Evolutionary conservation across 2,113 vertebrate genomes (phyloP), one percentile per base, ranked within the genome.

Genomic region (Tenebrosternarchus preto): DNA sequence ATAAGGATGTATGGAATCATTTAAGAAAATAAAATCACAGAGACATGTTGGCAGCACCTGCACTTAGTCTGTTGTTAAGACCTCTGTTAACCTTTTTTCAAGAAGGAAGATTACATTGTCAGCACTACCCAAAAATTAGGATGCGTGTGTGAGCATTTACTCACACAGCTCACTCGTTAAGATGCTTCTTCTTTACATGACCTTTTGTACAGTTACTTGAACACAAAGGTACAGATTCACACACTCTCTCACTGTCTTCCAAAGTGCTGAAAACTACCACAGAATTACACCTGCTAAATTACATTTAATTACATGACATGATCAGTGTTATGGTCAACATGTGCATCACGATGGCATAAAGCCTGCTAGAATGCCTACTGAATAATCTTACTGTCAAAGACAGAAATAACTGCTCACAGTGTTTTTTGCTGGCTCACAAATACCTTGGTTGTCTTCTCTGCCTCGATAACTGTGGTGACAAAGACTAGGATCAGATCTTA

Each of bases 1-100:
- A 39, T 15, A n/a, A n/a, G 31, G 64, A 39, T 68, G 64, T 39
- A 68, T 68, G 64, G 64, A 68, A 68, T 20, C 31, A 36, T 20
- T 68, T 68, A 68, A 36, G 20, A 39, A 68, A 33, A 68, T 68
- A 68, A 68, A 31, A 39, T 68, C 20, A 39, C n/a, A 3, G 31
- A 68, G 16, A 31, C 64, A 67, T 67, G 31, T 36, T 36, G 29
- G 64, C 64, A 67, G 31, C 64, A 67, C 64, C 64, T 67, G 64
- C 29, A 67, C 64, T 67, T 36, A 36, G 61, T 5, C 29, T 64
- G 61, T 15, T 61, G 5, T 31, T 64, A 64, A 27, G 11, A 64
- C 29, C 19, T 36, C 8, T 67, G 64, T 67, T 67, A 36, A 67
- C 29, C 11, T 50, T 67, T 19, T 39, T 39, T 66, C 27, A 39